These are phyloP conservation scores for Lithophane semibrunnea DNA, from an alignment of 2,888 invertebrate species.

Conservation along the genomic window DNA sequence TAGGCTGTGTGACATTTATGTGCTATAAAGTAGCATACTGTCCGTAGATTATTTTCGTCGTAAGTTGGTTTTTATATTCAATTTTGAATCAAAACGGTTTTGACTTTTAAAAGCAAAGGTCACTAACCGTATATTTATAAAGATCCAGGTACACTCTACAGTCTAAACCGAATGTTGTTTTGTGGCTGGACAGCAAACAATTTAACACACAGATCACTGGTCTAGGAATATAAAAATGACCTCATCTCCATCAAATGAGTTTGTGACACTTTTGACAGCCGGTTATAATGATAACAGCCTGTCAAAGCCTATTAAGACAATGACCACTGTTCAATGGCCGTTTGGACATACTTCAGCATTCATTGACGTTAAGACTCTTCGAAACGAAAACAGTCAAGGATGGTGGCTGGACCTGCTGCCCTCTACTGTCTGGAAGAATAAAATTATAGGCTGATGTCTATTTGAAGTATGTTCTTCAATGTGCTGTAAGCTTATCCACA, in stretches of 20 bases:
- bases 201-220: background rate
- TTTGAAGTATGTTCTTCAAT: background rate
- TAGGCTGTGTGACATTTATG: too few species aligned
- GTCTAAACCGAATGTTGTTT: background rate
- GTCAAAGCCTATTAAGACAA: constrained; percentile 14
- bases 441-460: background rate
- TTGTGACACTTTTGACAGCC: constrained; percentile 4
- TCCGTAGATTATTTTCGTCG: too few species aligned
- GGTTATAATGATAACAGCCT: background rate
- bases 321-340: background rate
- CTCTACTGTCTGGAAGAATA: background rate
- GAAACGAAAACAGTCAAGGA: background rate
- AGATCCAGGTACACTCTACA: too few species aligned
- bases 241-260: background rate
- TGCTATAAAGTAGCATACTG: too few species aligned
- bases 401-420: background rate
- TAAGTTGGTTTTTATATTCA: background rate
- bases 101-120: background rate
- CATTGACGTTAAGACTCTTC: background rate
- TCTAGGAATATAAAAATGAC: constrained; percentile 19
- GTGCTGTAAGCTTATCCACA: background rate
- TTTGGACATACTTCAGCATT: constrained; percentile 1
- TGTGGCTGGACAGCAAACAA: background rate
- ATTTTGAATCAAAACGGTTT: background rate
- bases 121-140: background rate